phyloP scores from a whole-genome alignment of 2,888 invertebrate species.

The Andrena chrysosceles region DNA sequence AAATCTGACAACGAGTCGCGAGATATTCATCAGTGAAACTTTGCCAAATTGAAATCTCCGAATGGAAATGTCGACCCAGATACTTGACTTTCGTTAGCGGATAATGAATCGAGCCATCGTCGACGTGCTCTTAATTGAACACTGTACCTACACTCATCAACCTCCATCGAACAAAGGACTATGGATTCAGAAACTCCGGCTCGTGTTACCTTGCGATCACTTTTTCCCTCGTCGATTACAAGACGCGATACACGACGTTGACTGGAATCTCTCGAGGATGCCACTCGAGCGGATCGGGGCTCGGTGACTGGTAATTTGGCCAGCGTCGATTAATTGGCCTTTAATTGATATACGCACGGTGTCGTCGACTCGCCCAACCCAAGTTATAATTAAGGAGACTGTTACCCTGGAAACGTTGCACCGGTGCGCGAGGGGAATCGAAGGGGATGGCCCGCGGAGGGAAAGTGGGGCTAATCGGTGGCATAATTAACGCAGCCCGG shows the following conservation, averaged over 20 bases:
- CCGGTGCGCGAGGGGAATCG: neutral
- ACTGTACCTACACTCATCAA: neutral
- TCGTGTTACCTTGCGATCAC: neutral
- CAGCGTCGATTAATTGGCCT: slow-evolving; percentile 10
- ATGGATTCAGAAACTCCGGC: neutral
- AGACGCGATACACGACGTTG: neutral
- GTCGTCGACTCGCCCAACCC: neutral
- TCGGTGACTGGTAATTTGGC: neutral
- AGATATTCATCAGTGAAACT: neutral
- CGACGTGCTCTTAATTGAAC: neutral
- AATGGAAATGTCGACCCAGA: neutral
- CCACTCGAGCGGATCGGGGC: neutral
- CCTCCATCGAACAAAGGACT: neutral
- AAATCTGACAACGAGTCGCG: neutral
- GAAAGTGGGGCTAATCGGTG: slow-evolving; percentile 40
- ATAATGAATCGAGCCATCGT: neutral
- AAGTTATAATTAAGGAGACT: slow-evolving; percentile 14
- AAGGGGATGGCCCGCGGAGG: neutral
- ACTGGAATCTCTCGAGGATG: too few relatives aligned
- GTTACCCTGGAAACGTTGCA: neutral
- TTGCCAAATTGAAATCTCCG: neutral
- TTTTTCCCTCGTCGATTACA: neutral
- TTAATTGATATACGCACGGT: slow-evolving; percentile 14
- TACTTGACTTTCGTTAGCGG: neutral
- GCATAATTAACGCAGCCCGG: slow-evolving; percentile 40